Evolutionary conservation across 2,113 vertebrate species (phyloP), one percentile per base, ranked within the genome.

Genomic region (Poecile atricapillus): DNA sequence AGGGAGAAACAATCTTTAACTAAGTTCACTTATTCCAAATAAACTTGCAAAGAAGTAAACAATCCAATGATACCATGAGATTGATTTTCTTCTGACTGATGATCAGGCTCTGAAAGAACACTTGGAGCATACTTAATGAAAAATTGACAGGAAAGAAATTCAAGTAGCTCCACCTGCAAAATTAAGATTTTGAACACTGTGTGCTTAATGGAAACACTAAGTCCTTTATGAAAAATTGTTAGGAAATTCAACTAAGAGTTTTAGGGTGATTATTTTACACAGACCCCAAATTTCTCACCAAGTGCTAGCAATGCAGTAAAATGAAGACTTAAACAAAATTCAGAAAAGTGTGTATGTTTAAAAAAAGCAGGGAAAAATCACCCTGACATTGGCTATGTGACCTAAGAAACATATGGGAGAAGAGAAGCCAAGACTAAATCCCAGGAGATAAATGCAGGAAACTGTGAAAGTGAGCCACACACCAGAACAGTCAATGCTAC

Each of bases 181-280:
- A 67, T 13, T 33, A 35, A 0, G 0, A 25, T 67, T 56, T 39
- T 18, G 18, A 87, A 39, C 4, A 64, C 15, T 41, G 28, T 0
- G 2, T 20, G 11, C 15, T 35, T 58, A 73, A 39, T 17, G 4
- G 56, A 25, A 56, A 62, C 21, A 65, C 83, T 46, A 78, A 62
- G 18, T 1, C 33, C 24, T 39, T 60, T 13, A 59, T 2, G 8
- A 73, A 74, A 87, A 67, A 55, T 1, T 3, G 1, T 30, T 11
- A 63, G 5, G 15, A 95, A 89, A 79, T 3, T 62, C 13, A 92
- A 60, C 13, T n/a, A 73, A 65, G 1, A 28, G 24, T 67, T 85
- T 50, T 20, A 71, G 9, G 13, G 20, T 44, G 10, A 62, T 30
- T 46, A 46, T 55, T 82, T 59, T 35, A 90, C 33, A 94, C 6